phyloP scores from a whole-genome alignment of 2,888 invertebrate species.

The Ormyrus labotus region DNA sequence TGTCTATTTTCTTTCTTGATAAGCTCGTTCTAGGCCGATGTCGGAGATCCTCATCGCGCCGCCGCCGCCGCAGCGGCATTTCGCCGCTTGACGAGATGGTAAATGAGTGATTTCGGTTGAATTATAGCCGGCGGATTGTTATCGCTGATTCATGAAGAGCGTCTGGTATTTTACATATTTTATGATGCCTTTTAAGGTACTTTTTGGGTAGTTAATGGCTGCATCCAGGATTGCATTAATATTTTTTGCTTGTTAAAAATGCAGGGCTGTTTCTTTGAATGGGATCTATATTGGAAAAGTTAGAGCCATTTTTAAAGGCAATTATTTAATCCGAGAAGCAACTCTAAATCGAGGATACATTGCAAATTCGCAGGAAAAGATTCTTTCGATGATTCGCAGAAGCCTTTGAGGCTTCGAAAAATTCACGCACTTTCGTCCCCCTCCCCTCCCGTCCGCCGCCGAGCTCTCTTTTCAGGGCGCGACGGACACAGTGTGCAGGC shows the following conservation, averaged over 20 bases:
- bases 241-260: too few relatives aligned
- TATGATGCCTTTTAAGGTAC: too few relatives aligned
- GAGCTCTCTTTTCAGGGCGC: too few relatives aligned
- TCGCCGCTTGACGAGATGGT: neutral
- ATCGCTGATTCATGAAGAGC: too few relatives aligned
- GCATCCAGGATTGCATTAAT: too few relatives aligned
- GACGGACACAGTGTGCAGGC: neutral
- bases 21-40: slow-evolving; percentile 18
- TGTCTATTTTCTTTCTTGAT: slow-evolving; percentile 26
- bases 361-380: neutral
- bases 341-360: too few relatives aligned
- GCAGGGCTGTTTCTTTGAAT: too few relatives aligned
- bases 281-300: neutral
- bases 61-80: too few relatives aligned
- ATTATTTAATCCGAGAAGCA: too few relatives aligned
- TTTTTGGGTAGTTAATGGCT: too few relatives aligned
- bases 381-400: neutral
- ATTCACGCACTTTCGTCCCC: neutral
- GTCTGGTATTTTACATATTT: too few relatives aligned
- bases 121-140: neutral
- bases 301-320: neutral
- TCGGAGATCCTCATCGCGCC: neutral
- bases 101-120: neutral
- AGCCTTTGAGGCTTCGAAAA: neutral
- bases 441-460: neutral